Base-by-base conservation (phyloP, 2,888 invertebrate genomes). In the Dione juno region DNA sequence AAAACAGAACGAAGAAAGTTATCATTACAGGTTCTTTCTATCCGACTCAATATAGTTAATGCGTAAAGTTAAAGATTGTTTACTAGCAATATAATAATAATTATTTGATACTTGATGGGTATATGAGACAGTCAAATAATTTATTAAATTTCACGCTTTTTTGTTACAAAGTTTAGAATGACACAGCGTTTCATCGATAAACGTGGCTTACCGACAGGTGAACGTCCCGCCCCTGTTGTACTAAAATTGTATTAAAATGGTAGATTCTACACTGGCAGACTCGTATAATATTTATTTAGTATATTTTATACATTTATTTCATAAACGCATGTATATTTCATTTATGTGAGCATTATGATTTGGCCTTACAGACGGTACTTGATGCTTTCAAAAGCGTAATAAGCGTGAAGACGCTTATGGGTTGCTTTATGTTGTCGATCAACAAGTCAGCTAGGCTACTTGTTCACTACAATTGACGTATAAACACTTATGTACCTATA, bases 311-410 rank as follows among this genome's bases (percentile, higher is more conserved):
- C 13, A 14, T 35, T 35, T 53, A 53, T 53, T 50, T 28, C 28
- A 28, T 28, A 28, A 28, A 28, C 28, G 2, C 1, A 45, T 0
- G 8, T n/a, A 16, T 28, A 41, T 19, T 13, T 45, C 43, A 35
- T 57, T 84, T 19, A 7, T 21, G 10, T 43, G 9, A 48, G 14
- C 14, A 10, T 11, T 37, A 37, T 63, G 14, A 54, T 68, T 52
- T 50, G 53, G 19, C 37, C 54, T 54, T 54, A 68, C 21, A 54
- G 16, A 37, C 48, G 41, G 41, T 52, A 52, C 19, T 35, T 45
- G 2, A 16, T 35, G n/a, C 52, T 67, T 67, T 53, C 53, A 67
- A 67, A 52, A 67, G 16, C 41, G 16, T 52, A 28, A 52, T 50
- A 59, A 45, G 45, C 14, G 59, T 19, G 28, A 48, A 61, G 41